phyloP scores from a whole-genome alignment of 2,888 invertebrate genomes.

The Bombyx huttoni region DNA sequence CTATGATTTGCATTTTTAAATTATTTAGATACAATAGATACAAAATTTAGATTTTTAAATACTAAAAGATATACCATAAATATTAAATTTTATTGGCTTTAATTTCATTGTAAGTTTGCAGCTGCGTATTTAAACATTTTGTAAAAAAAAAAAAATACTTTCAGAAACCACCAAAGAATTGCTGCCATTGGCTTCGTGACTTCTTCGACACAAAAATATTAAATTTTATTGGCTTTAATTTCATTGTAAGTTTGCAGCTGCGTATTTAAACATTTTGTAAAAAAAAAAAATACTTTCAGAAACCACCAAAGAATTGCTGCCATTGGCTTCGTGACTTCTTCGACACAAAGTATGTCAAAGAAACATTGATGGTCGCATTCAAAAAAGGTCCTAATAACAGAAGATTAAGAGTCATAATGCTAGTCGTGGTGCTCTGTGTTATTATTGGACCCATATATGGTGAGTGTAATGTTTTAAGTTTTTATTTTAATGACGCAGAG shows the following conservation, averaged over 20 bases:
- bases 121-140: background rate
- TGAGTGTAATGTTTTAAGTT: constrained; percentile 43
- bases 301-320: constrained; percentile 53
- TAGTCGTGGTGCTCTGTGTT: constrained; percentile 86
- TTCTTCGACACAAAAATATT: constrained; percentile 78
- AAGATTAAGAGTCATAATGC: constrained; percentile 79
- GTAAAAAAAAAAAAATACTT: background rate
- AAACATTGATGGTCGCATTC: constrained; percentile 85
- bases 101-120: no score
- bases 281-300: no score
- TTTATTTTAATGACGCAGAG: no score
- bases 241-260: no score
- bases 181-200: constrained; percentile 72
- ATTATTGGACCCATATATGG: constrained; percentile 90
- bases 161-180: constrained; percentile 52
- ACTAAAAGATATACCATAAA: no score
- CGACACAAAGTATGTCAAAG: constrained; percentile 81
- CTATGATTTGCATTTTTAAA: no score
- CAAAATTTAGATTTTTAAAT: no score
- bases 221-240: no score
- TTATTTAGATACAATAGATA: no score
- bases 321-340: constrained; percentile 80
- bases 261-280: background rate
- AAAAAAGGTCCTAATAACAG: constrained; percentile 83
- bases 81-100: no score